Evolutionary conservation across 2,113 vertebrate species (phyloP), one percentile per base, ranked within the genome.

Genomic region (Rhinolophus sinicus): DNA sequence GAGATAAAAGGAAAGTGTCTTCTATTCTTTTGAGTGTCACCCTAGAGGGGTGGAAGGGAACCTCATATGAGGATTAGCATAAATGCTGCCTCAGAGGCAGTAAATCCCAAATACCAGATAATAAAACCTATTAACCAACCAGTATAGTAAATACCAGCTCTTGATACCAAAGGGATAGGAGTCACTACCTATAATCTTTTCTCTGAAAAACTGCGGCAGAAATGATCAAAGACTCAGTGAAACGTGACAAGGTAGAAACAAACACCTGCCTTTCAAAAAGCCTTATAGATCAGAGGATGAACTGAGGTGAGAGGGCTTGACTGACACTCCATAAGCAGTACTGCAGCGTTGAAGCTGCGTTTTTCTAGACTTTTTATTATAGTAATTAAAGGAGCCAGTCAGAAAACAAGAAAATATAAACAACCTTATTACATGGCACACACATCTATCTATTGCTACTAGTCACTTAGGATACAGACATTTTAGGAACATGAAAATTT

Each of bases 201-300:
- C 83, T 81, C 89, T 90, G 60, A 70, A 92, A 92, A 88, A 60
- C 40, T 54, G 35, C 58, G 44, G 47, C 21, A 82, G 60, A 91
- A 93, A 64, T 62, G 47, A 96, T 87, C 91, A 81, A 88, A 93
- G 94, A 95, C 35, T 30, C 70, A 92, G 85, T 33, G 64, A 92
- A 69, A 90, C 4, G 5, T 21, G 69, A 83, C 73, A 75, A 96
- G 81, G 70, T 67, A 54, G 84, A 92, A 95, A 82, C 88, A 90
- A 96, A 95, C 87, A 93, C 64, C 75, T 62, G 69, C 40, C 65
- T 81, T 90, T 94, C 83, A 85, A 91, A 96, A 92, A 90, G 80
- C 47, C 75, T 69, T 8, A 30, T 1, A 67, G 80, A 94, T 69
- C 56, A 86, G 62, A 97, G 90, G 69, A 47, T 9, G 52, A 60